phyloP scores from a whole-genome alignment of 1,140 invertebrate species.

The Rhagoletis pomonella region DNA sequence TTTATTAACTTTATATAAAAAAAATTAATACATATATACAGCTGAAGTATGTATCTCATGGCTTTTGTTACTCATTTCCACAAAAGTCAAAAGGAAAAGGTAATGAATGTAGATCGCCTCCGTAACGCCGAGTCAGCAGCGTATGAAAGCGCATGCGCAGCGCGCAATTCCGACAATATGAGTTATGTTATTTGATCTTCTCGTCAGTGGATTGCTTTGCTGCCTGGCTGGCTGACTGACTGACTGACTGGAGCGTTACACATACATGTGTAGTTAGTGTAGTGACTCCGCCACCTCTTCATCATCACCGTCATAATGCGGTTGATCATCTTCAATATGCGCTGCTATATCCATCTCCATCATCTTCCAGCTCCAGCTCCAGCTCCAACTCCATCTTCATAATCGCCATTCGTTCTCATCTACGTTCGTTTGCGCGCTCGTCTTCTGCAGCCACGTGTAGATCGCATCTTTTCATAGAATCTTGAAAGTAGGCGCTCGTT shows the following conservation, averaged over 20 bases:
- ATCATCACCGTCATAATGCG: background rate
- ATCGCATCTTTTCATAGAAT: slow-evolving; percentile 50
- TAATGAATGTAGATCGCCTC: slow-evolving; percentile 50
- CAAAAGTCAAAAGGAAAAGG: slow-evolving; percentile 14
- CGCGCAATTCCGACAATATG: slow-evolving; percentile 29
- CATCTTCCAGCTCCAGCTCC: background rate
- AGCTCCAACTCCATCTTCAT: slow-evolving; percentile 1
- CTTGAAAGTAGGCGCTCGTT: slow-evolving; percentile 25
- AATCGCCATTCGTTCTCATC: slow-evolving; percentile 15
- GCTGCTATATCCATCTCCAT: background rate
- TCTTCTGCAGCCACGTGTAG: background rate
- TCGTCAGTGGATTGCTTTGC: background rate
- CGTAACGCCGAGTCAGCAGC: slow-evolving; percentile 26
- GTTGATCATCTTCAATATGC: background rate
- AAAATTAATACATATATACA: background rate
- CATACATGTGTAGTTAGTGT: background rate
- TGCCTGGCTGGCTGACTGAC: background rate
- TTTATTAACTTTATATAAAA: slow-evolving; percentile 56
- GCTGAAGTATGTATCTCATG: background rate
- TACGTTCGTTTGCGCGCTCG: background rate
- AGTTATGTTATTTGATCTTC: slow-evolving; percentile 53
- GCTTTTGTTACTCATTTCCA: slow-evolving; percentile 40
- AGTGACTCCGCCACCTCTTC: background rate
- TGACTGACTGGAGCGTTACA: slow-evolving; percentile 4
- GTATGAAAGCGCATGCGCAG: background rate